Evolutionary conservation across 1,140 invertebrate genomes (phyloP), one percentile per base, ranked within the genome.

Genomic region (Aphidius gifuensis): DNA sequence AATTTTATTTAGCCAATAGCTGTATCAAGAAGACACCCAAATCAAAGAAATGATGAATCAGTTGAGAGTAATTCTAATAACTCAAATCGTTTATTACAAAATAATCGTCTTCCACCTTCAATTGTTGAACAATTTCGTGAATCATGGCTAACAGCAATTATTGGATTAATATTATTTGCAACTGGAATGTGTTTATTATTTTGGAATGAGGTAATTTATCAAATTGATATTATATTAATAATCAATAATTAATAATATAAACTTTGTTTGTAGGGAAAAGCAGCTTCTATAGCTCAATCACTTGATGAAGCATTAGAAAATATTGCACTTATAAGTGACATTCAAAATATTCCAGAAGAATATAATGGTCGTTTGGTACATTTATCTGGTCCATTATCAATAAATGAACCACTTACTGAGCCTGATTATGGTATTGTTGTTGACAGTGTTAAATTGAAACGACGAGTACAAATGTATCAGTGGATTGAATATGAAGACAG

Each of bases 381-480:
- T 75, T 80, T 94, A 5, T 85, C 83, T 54, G 92, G 92, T 0
- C 80, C 84, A 21, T 76, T 96, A 16, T 75, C 84, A 23, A 85
- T 93, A 51, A 83, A 86, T n/a, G 91, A 93, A 73, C 90, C 90
- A 3, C 82, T 96, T 61, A 89, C 88, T 7, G 92, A 94, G 75
- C 86, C 86, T 16, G 87, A 90, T 63, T 93, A 93, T 74, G 88
- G 90, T 57, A 86, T 94, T 48, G 86, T 89, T 69, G 84, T 93
- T 6, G 82, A 86, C 58, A 86, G 90, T 21, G 87, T 91, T 0
- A 90, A 90, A 68, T 74, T 92, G 23, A 87, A 87, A 66, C 85
- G 90, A 51, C 82, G 88, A 64, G 91, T 92, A 1, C 92, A 96
- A 77, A 94, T 95, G 90, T 96, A 90, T 74, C 93, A 96, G 73